phyloP scores from a whole-genome alignment of 1,140 invertebrate species.

The Varroa destructor region DNA sequence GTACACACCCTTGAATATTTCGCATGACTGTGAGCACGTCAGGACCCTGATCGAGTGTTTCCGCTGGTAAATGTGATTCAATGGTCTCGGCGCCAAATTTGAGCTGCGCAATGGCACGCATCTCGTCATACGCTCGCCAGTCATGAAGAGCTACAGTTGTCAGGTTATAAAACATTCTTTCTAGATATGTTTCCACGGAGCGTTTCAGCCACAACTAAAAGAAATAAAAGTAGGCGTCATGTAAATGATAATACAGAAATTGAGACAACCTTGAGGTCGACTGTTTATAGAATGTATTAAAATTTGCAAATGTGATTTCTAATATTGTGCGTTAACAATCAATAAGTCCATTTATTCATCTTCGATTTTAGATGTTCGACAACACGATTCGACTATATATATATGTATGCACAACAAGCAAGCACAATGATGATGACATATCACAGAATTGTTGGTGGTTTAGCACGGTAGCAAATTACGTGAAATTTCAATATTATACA shows the following conservation, averaged over 20 bases:
- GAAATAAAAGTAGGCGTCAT: conserved; percentile 18
- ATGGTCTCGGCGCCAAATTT: conserved; percentile 68
- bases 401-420: background rate
- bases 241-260: background rate
- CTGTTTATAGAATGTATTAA: background rate
- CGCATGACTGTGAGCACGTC: conserved; percentile 95
- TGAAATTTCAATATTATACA: no score
- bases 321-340: conserved; percentile 17
- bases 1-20: conserved; percentile 89
- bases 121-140: conserved; percentile 92
- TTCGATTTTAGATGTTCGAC: no score
- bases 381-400: background rate
- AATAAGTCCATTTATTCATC: conserved; percentile 18
- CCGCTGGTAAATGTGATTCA: conserved; percentile 83
- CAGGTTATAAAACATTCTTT: conserved; percentile 90
- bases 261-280: background rate
- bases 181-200: conserved; percentile 76
- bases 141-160: conserved; percentile 92
- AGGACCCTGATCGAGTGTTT: conserved; percentile 91
- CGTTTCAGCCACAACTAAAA: conserved; percentile 40
- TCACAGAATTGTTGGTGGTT: no score
- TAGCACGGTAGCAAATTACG: no score
- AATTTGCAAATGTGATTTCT: no score
- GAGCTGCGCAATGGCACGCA: conserved; percentile 76
- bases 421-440: no score